Evolutionary conservation across 2,888 invertebrate genomes (phyloP).

Genomic region (Galeopsomyia nigrocyanea): DNA sequence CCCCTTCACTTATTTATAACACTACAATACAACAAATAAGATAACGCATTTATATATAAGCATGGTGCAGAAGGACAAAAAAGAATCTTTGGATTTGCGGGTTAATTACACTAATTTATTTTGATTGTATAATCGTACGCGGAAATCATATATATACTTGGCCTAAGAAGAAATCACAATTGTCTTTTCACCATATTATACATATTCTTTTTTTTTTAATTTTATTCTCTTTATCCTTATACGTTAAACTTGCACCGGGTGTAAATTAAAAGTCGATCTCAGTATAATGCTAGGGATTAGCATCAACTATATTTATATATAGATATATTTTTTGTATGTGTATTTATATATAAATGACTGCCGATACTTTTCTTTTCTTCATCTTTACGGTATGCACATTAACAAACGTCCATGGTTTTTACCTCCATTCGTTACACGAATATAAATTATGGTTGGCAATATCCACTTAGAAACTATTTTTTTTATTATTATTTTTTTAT

Average conservation of each 20-base stretch:
- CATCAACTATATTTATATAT: constrained; percentile 54
- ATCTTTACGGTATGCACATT: constrained; percentile 61
- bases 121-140: constrained; percentile 62
- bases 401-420: constrained; percentile 61
- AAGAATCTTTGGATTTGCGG: constrained; percentile 44
- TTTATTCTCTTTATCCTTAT: constrained; percentile 44
- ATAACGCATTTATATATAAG: too few relatives aligned
- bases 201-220: constrained; percentile 21
- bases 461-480: constrained; percentile 64
- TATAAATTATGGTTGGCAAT: constrained; percentile 66
- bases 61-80: constrained; percentile 3
- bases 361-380: constrained; percentile 50
- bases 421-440: constrained; percentile 62
- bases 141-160: constrained; percentile 57
- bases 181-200: constrained; percentile 50
- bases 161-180: constrained; percentile 66
- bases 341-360: constrained; percentile 60
- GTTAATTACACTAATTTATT: constrained; percentile 67
- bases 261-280: constrained; percentile 58
- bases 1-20: constrained; percentile 16
- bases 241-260: constrained; percentile 60
- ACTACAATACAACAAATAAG: not conserved
- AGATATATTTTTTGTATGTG: constrained; percentile 46
- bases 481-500: constrained; percentile 46
- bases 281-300: constrained; percentile 59